Percentiles rank a stretch among this genome's conserved stretches.
Conservation (phyloP, 2,113 vertebrate genomes). For the Calidris pygmaea region DNA sequence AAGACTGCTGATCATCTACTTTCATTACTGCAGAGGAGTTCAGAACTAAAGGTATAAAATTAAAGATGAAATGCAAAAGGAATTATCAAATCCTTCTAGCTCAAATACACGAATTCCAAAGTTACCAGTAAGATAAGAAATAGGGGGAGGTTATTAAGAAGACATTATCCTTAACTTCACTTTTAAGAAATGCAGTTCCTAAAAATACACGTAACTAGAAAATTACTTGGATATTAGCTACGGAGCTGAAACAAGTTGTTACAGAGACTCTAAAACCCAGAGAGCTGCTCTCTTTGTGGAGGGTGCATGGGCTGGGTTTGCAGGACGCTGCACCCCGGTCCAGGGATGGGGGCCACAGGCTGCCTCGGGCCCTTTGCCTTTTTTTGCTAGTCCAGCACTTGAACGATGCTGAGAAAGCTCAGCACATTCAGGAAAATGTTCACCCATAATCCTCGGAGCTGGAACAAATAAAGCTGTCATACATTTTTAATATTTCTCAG, state of each 20-base stretch:
- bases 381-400: background rate
- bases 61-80: background rate
- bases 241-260: background rate
- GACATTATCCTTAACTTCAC: background rate
- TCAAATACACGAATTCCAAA: background rate
- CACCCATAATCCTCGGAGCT: background rate
- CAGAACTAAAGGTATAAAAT: background rate
- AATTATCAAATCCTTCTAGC: background rate
- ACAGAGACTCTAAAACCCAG: background rate
- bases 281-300: background rate
- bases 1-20: background rate
- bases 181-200: background rate
- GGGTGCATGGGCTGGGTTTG: background rate
- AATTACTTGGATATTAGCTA: background rate
- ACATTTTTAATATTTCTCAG: slow-evolving; percentile 11
- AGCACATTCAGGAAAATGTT: background rate
- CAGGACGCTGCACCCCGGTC: background rate
- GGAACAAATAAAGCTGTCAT: slow-evolving; percentile 23
- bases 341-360: background rate
- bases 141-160: background rate
- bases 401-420: background rate
- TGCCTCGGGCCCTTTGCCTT: background rate
- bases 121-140: background rate
- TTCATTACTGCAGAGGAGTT: background rate
- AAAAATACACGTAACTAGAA: background rate